Evolutionary conservation across 1,140 invertebrate species (phyloP).

Genomic region (Ceratina australensis): DNA sequence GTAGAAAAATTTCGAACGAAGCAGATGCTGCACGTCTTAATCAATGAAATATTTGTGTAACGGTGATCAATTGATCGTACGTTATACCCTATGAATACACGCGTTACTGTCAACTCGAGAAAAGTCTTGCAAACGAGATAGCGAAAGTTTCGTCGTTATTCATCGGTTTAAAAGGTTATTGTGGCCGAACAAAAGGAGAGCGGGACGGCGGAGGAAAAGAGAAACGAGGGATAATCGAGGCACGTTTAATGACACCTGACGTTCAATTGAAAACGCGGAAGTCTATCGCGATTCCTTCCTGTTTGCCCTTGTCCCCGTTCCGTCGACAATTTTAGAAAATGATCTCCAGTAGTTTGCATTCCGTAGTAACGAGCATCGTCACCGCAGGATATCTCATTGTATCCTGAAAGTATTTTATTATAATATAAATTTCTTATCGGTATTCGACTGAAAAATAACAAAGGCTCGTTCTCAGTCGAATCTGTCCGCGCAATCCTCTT

Average conservation of each 20-base stretch:
- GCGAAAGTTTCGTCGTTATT: conserved; percentile 1
- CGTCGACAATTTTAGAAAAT: not conserved
- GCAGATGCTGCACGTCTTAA: too few species aligned
- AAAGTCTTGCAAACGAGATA: not conserved
- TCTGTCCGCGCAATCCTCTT: too few species aligned
- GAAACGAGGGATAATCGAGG: conserved; percentile 15
- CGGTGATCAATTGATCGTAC: too few species aligned
- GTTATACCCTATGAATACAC: not conserved
- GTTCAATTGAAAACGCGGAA: conserved; percentile 19
- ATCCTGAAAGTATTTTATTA: not conserved
- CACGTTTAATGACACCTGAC: conserved; percentile 23
- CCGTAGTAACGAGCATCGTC: not conserved
- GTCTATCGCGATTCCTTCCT: conserved; percentile 9
- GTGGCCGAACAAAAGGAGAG: conserved; percentile 8
- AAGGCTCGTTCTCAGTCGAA: too few species aligned
- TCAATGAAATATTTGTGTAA: too few species aligned
- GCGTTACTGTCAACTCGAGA: not conserved
- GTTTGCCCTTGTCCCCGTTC: conserved; percentile 15
- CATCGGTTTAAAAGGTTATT: conserved; percentile 21
- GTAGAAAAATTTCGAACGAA: too few species aligned
- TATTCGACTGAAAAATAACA: not conserved
- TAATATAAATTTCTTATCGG: too few species aligned
- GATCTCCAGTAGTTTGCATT: not conserved
- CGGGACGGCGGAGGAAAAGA: not conserved
- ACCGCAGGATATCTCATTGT: too few species aligned